Evolutionary conservation across 2,797 vertebrate species (phyloP), one percentile per base, ranked within the genome.

Genomic region (Anisognathus igniventris): DNA sequence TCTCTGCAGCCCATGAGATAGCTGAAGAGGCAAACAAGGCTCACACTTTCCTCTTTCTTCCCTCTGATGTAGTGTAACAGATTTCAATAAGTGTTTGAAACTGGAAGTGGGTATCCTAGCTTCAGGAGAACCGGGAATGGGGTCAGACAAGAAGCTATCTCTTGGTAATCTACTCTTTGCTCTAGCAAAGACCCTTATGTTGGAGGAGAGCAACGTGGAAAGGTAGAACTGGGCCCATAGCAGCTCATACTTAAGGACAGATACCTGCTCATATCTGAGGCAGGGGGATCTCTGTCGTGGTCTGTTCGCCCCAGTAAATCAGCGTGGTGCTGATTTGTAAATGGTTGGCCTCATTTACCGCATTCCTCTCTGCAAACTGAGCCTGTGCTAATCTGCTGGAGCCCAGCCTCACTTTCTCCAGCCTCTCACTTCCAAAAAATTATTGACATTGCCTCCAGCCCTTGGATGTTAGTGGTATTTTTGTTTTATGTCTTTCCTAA

Each of bases 401-500:
- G 73, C 84, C 76, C 74, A 51, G 30, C 23, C 44, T 82, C 73
- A 44, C 76, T 66, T 62, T 86, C 50, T 60, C 82, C 44, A 60
- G 81, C 61, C 5, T 0, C 48, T 89, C 50, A 42, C 84, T 92
- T 90, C 88, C 78, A 82, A 81, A 96, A 86, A 93, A 74, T 79
- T 65, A 71, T 78, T 94, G 96, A 90, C 85, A 65, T 35, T 83
- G 94, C 92, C 92, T 95, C 76, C 56, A 83, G 85, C 60, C 91
- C 66, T 82, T 10, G 85, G 84, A 96, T 96, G 96, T 77, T 96
- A 94, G 91, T 95, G 93, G 94, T 96, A 93, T 92, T 78, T 95
- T 96, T 94, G 92, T 81, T 95, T 96, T 97, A 96, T 95, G 85
- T 91, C 85, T 96, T 94, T 88, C 68, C 72, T 93, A 92, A 93